Percentiles rank a stretch among this genome's conserved stretches.
Evolutionary conservation across 2,797 vertebrate species (phyloP).

Genomic region (Parauchenoglanis ngamensis): DNA sequence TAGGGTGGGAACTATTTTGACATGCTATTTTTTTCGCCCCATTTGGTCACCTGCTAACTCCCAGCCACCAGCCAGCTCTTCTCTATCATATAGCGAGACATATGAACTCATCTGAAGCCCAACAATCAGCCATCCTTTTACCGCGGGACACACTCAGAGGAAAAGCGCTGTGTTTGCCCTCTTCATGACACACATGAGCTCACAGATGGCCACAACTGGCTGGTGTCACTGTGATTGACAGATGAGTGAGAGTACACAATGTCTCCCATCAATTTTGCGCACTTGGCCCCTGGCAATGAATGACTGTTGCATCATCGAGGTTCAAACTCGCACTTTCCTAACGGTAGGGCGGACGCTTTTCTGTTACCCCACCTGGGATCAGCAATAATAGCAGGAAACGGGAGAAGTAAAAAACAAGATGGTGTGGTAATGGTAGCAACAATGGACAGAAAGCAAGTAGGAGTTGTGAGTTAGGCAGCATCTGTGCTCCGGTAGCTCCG

Average conservation of each 20-base stretch:
- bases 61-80: not conserved
- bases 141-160: not conserved
- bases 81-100: not conserved
- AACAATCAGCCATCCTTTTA: not conserved
- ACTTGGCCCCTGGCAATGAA: not conserved
- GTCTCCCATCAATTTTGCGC: not conserved
- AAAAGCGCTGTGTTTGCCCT: not conserved
- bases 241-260: not conserved
- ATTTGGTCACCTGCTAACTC: not conserved
- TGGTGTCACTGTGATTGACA: not conserved
- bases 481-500: constrained; percentile 56
- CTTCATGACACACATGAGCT: not conserved
- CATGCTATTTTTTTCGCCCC: not conserved
- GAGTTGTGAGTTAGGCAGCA: constrained; percentile 2
- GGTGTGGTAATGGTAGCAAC: not conserved
- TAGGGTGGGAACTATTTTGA: not conserved
- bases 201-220: not conserved
- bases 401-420: not conserved
- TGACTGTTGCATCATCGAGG: not conserved
- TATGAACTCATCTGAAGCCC: not conserved
- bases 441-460: constrained; percentile 1
- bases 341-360: no score
- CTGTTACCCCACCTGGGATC: no score
- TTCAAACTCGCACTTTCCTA: no score
- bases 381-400: not conserved